Conservation (phyloP, 2,888 invertebrate genomes). For the Trisateles emortualis region DNA sequence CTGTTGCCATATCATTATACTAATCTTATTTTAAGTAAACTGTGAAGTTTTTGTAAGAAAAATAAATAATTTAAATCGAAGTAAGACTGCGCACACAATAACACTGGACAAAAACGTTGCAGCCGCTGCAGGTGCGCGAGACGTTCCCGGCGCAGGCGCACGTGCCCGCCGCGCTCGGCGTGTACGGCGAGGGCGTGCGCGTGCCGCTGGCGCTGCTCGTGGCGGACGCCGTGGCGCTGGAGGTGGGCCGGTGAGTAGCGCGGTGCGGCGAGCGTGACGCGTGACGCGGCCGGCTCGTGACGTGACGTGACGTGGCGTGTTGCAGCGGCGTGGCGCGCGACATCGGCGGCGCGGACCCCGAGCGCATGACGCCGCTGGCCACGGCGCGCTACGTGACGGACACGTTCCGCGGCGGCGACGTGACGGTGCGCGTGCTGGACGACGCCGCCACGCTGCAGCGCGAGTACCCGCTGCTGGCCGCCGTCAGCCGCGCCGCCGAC, state of each 20-base stretch:
- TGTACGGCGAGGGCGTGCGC: conserved; percentile 85
- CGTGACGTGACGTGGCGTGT: conserved; percentile 2
- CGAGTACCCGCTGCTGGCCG: conserved; percentile 94
- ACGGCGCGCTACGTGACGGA: conserved; percentile 90
- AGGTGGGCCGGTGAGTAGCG: conserved; percentile 88
- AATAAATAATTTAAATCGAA: too few species aligned
- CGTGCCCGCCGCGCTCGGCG: conserved; percentile 87
- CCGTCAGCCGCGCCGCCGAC: conserved; percentile 93
- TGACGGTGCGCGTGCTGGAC: conserved; percentile 88
- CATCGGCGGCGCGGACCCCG: conserved; percentile 94
- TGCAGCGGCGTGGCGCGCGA: conserved; percentile 85
- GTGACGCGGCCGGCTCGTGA: background rate
- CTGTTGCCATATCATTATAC: too few species aligned
- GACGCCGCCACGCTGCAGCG: conserved; percentile 87
- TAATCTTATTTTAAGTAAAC: too few species aligned
- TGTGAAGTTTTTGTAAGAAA: too few species aligned
- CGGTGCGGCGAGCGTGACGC: conserved; percentile 76
- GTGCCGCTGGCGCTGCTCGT: conserved; percentile 84
- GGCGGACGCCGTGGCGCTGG: conserved; percentile 88
- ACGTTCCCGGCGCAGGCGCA: conserved; percentile 87
- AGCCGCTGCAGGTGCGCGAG: conserved; percentile 95
- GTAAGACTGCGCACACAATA: too few species aligned
- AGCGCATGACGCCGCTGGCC: conserved; percentile 94
- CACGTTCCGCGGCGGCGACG: conserved; percentile 61
- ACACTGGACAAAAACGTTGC: too few species aligned